phyloP scores from a whole-genome alignment of 2,888 invertebrate species.

The Mycogona germanica region DNA sequence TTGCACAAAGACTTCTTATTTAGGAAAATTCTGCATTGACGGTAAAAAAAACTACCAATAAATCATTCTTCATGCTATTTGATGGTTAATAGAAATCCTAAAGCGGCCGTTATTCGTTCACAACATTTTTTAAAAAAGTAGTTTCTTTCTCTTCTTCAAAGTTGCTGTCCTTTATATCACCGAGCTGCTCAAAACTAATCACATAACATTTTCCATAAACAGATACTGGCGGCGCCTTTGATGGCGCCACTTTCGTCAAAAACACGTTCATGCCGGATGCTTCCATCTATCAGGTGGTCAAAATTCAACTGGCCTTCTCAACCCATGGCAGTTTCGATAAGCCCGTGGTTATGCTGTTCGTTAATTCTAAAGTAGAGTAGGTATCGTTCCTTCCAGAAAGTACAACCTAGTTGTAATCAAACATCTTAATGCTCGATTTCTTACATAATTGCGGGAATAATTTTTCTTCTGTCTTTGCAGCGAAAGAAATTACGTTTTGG shows the following conservation, averaged over 20 bases:
- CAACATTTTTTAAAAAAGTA: no score
- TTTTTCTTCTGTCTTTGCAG: conserved; percentile 35
- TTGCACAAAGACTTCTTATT: conserved; percentile 79
- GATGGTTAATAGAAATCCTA: not conserved
- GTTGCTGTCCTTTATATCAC: no score
- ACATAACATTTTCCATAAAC: no score
- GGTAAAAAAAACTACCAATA: conserved; percentile 35
- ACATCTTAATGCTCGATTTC: not conserved
- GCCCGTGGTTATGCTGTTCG: conserved; percentile 54
- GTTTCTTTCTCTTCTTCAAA: conserved; percentile 1
- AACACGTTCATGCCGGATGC: conserved; percentile 40
- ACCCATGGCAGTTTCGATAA: conserved; percentile 38
- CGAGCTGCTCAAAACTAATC: no score
- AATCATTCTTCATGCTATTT: not conserved
- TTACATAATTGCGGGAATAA: not conserved
- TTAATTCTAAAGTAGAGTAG: conserved; percentile 73
- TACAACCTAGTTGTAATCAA: not conserved
- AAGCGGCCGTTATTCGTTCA: no score
- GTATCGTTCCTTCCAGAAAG: conserved; percentile 23
- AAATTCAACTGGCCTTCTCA: conserved; percentile 75
- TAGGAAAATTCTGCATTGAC: conserved; percentile 74
- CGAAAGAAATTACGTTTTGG: conserved; percentile 68
- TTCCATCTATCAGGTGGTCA: conserved; percentile 40
- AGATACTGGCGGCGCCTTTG: conserved; percentile 81
- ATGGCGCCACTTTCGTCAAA: conserved; percentile 62